These are phyloP conservation scores for Cephus pulcher DNA, from an alignment of 2,888 invertebrate species.

Conservation along the genomic window DNA sequence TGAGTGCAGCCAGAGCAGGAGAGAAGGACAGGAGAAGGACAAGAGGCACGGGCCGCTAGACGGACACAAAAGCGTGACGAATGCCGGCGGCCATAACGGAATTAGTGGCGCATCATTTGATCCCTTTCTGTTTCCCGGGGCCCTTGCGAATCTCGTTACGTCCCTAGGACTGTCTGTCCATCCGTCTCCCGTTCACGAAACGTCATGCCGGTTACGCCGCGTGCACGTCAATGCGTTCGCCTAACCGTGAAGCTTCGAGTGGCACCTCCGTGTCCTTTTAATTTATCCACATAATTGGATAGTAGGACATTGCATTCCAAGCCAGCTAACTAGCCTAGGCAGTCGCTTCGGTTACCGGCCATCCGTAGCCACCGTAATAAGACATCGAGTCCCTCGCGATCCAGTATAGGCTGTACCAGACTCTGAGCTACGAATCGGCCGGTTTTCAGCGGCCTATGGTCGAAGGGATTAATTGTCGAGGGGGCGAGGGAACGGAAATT, in stretches of 20 bases:
- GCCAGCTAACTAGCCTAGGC: too few species aligned
- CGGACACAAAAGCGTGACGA: conserved; percentile 6
- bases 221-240: conserved; percentile 44
- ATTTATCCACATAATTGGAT: conserved; percentile 12
- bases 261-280: conserved; percentile 3
- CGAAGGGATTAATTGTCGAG: too few species aligned
- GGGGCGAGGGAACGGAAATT: too few species aligned
- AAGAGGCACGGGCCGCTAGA: too few species aligned
- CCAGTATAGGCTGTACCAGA: accelerated
- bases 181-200: conserved; percentile 14
- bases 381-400: too few species aligned
- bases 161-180: conserved; percentile 16
- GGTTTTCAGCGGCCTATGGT: too few species aligned
- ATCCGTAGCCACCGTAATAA: too few species aligned
- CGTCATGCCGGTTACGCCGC: conserved; percentile 33
- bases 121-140: conserved; percentile 44
- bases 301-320: not conserved
- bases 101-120: conserved; percentile 60
- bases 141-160: conserved; percentile 43
- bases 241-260: conserved; percentile 45
- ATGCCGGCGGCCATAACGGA: conserved; percentile 49
- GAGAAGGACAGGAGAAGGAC: too few species aligned
- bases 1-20: too few species aligned
- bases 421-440: too few species aligned
- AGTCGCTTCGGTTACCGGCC: too few species aligned